Conservation (phyloP, 2,797 vertebrate genomes). For the Syngnathus acus region DNA sequence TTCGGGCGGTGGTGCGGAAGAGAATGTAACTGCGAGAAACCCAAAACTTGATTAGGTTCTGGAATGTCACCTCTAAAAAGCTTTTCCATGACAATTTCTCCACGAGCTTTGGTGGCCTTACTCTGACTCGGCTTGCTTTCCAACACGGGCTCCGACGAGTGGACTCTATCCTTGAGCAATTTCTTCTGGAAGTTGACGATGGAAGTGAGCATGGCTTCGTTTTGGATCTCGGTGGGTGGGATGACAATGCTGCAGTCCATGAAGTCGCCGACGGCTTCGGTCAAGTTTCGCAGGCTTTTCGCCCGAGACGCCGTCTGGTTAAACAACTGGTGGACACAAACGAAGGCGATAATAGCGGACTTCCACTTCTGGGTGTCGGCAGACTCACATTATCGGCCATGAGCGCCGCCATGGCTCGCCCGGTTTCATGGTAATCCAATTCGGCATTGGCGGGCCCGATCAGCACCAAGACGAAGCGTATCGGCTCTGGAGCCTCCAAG, state of each 20-base stretch:
- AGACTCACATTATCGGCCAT: constrained; percentile 82
- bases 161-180: constrained; percentile 74
- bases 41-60: background rate
- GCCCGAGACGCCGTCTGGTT: constrained; percentile 75
- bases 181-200: constrained; percentile 82
- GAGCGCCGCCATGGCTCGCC: constrained; percentile 78
- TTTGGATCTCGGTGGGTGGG: constrained; percentile 77
- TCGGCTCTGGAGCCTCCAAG: constrained; percentile 62
- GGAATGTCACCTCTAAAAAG: no score
- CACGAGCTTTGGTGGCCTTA: constrained; percentile 15
- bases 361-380: background rate
- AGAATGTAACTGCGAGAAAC: constrained; percentile 39
- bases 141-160: constrained; percentile 27
- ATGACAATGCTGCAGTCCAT: constrained; percentile 89
- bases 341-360: background rate
- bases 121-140: constrained; percentile 53
- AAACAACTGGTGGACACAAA: constrained; percentile 72
- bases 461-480: constrained; percentile 80
- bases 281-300: constrained; percentile 63
- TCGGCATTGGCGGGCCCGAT: constrained; percentile 74
- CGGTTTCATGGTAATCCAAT: constrained; percentile 78
- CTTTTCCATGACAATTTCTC: no score
- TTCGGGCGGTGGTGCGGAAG: constrained; percentile 49
- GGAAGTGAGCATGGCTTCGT: constrained; percentile 70
- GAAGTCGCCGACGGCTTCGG: constrained; percentile 71